These are phyloP conservation scores for Arnoldichthys spilopterus DNA, from an alignment of 2,797 vertebrate genomes.

Conservation along the genomic window DNA sequence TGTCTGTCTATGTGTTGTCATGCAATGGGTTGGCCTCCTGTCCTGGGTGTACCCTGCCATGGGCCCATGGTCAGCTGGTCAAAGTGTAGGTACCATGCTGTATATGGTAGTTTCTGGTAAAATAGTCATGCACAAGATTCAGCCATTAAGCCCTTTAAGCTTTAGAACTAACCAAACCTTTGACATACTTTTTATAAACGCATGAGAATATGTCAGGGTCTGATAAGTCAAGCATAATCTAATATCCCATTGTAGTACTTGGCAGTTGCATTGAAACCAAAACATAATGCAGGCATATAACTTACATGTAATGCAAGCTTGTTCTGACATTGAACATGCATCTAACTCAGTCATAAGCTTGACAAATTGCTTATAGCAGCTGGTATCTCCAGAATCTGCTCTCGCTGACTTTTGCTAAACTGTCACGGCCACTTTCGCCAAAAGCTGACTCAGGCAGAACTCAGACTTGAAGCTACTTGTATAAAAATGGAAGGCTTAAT, in stretches of 20 bases:
- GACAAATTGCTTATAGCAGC: slow-evolving; percentile 8
- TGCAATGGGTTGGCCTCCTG: too few relatives aligned
- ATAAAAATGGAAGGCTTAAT: slow-evolving; percentile 34
- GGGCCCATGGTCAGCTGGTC: too few relatives aligned
- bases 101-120: too few relatives aligned
- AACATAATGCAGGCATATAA: neutral
- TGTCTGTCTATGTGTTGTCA: too few relatives aligned
- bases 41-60: too few relatives aligned
- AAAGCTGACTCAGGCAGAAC: slow-evolving; percentile 43
- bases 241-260: neutral
- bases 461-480: slow-evolving; percentile 23
- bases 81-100: too few relatives aligned
- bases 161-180: neutral
- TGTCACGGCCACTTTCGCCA: slow-evolving; percentile 25
- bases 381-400: slow-evolving; percentile 28
- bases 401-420: slow-evolving; percentile 33
- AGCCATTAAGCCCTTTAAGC: neutral
- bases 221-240: neutral
- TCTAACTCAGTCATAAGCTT: neutral
- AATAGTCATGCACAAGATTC: too few relatives aligned
- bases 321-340: neutral
- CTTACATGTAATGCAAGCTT: neutral
- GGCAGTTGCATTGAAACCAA: neutral
- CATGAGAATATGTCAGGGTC: neutral
- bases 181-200: neutral